A percentile compares a stretch with the other conserved stretches of the same genome.
Conservation (phyloP, 2,113 vertebrate species). For the Gallinago paraguaiae region DNA sequence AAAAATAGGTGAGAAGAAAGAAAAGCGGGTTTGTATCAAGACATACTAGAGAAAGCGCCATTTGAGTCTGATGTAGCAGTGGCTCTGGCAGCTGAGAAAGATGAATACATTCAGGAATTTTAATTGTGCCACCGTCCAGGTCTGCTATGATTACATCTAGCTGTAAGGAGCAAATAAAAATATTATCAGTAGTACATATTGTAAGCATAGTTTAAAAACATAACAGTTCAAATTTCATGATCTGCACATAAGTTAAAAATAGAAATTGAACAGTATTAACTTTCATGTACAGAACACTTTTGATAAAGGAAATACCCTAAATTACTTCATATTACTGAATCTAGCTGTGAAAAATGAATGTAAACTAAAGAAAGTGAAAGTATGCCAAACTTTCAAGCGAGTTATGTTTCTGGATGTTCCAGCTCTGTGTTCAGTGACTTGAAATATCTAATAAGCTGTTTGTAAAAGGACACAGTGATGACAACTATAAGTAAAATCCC, state of each 20-base stretch:
- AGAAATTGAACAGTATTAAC: background rate
- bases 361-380: background rate
- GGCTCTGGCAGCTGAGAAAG: conserved; percentile 94
- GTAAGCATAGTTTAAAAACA: background rate
- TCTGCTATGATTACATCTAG: conserved; percentile 98
- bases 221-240: background rate
- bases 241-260: background rate
- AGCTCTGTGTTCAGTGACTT: background rate
- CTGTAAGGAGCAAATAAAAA: conserved; percentile 72
- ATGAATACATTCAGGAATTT: conserved; percentile 97
- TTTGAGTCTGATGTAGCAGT: conserved; percentile 88
- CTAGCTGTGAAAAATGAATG: background rate
- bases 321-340: background rate
- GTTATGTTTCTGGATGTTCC: background rate
- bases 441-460: background rate
- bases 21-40: background rate
- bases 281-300: background rate
- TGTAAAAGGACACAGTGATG: background rate
- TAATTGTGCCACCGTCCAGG: conserved; percentile 97
- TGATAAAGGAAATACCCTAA: background rate
- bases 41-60: conserved; percentile 88
- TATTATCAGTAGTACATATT: background rate
- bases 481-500: background rate
- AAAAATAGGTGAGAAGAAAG: background rate
- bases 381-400: background rate